Conservation (phyloP, 2,888 invertebrate species). For the Papilio protenor region DNA sequence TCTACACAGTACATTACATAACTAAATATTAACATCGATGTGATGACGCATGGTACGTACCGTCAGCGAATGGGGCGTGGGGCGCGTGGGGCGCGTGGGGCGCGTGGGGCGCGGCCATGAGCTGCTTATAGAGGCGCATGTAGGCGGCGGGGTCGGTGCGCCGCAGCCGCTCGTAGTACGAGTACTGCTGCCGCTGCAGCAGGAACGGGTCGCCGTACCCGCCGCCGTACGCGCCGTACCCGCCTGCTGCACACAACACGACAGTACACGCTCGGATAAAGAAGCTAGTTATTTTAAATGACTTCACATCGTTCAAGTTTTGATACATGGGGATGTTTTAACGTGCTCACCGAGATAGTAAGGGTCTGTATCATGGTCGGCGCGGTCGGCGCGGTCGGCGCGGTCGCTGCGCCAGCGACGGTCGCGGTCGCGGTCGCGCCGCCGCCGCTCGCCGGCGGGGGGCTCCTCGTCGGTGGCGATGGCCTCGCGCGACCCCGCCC, state of each 20-base stretch:
- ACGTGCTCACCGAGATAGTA: slow-evolving; percentile 64
- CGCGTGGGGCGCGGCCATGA: slow-evolving; percentile 75
- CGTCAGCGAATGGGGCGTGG: background rate
- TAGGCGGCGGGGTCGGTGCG: slow-evolving; percentile 91
- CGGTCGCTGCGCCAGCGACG: slow-evolving; percentile 56
- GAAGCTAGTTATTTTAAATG: background rate
- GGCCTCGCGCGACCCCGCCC: slow-evolving; percentile 71
- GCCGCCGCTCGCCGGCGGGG: slow-evolving; percentile 50
- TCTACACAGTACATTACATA: background rate
- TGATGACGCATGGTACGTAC: background rate
- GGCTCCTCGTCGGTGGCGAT: slow-evolving; percentile 69
- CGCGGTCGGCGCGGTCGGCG: slow-evolving; percentile 54
- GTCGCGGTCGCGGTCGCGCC: slow-evolving; percentile 56
- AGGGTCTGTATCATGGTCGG: slow-evolving; percentile 54
- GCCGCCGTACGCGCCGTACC: slow-evolving; percentile 45
- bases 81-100: slow-evolving; percentile 1
- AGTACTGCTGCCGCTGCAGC: slow-evolving; percentile 87
- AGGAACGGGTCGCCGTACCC: slow-evolving; percentile 81
- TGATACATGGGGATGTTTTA: background rate
- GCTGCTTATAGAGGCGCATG: slow-evolving; percentile 90
- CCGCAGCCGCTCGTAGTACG: slow-evolving; percentile 91
- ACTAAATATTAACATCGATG: too few relatives aligned
- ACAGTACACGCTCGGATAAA: background rate
- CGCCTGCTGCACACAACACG: slow-evolving; percentile 36
- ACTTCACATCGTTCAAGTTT: background rate